phyloP scores from a whole-genome alignment of 2,113 vertebrate species.

The Furnarius figulus region DNA sequence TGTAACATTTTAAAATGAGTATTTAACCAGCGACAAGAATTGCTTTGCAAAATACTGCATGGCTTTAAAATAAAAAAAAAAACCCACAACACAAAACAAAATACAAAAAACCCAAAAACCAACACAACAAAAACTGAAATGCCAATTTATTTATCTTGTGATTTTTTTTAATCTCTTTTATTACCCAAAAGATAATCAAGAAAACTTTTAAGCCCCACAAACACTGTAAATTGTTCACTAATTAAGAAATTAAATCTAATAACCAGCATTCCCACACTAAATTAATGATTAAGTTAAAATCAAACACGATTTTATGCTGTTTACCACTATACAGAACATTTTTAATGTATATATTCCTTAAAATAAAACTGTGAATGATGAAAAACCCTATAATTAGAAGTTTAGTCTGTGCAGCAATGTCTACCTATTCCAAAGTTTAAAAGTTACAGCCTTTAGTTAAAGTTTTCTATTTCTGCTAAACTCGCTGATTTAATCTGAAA shows the following conservation, averaged over 20 bases:
- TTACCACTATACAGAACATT: background rate
- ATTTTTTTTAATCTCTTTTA: background rate
- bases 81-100: background rate
- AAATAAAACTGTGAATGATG: background rate
- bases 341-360: background rate
- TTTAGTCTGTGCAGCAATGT: background rate
- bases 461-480: background rate
- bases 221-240: background rate
- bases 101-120: background rate
- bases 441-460: background rate
- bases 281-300: background rate
- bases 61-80: background rate
- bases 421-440: background rate
- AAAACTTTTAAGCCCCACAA: background rate
- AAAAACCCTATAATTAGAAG: background rate
- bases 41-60: background rate
- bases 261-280: background rate
- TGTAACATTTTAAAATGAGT: conserved; percentile 1
- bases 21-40: conserved; percentile 6
- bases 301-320: background rate
- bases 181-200: background rate
- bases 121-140: background rate
- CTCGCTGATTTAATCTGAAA: background rate
- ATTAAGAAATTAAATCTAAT: background rate
- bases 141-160: background rate